These are phyloP conservation scores for Probosciger aterrimus DNA, from an alignment of 2,113 vertebrate species.

Conservation along the genomic window DNA sequence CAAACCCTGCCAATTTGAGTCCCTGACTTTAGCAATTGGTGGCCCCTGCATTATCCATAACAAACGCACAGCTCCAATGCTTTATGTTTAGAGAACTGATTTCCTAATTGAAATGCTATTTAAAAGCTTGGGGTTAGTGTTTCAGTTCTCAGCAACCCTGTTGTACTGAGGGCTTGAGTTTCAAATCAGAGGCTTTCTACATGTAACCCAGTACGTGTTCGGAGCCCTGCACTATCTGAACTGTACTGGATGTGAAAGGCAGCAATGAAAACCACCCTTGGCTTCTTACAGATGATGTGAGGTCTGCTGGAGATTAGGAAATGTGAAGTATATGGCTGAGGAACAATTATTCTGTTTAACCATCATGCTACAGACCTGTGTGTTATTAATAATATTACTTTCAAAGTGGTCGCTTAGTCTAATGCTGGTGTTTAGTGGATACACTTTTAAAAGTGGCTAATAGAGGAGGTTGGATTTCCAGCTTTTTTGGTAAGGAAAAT, in stretches of 20 bases:
- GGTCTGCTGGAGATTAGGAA: not conserved
- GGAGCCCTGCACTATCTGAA: not conserved
- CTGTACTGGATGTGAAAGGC: not conserved
- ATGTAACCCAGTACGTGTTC: not conserved
- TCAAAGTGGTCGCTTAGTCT: not conserved
- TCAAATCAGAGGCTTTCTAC: not conserved
- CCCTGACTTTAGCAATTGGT: not conserved
- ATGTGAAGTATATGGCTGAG: not conserved
- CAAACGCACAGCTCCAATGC: not conserved
- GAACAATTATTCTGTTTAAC: not conserved
- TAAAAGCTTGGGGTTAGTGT: not conserved
- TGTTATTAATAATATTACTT: not conserved
- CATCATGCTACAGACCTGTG: not conserved
- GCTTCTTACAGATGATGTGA: not conserved
- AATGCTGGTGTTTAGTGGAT: not conserved
- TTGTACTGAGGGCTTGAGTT: not conserved
- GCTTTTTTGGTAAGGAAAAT: not conserved
- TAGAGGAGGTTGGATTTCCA: not conserved
- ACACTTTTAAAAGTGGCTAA: not conserved
- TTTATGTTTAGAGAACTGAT: not conserved
- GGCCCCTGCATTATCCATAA: not conserved
- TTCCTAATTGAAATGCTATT: slow-evolving; percentile 1
- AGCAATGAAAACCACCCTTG: not conserved
- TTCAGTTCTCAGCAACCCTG: not conserved
- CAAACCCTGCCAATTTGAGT: not conserved